These are phyloP conservation scores for Columba guinea DNA, from an alignment of 2,797 vertebrate genomes.

Conservation along the genomic window DNA sequence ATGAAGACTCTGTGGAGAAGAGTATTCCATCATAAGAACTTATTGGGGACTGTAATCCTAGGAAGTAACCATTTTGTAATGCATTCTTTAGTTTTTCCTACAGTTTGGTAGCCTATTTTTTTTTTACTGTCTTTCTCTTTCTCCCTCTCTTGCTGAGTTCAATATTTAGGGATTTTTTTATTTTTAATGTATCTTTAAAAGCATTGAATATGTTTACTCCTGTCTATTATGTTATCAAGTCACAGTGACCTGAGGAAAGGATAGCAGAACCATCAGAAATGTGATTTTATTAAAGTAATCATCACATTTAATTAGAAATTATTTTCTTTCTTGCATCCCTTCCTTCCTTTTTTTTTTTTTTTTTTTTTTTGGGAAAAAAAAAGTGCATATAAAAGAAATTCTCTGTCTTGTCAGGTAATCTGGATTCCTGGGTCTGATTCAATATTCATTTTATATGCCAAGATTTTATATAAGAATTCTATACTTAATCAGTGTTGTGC, in stretches of 20 bases:
- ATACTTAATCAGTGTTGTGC: background rate
- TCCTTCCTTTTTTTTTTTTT: background rate
- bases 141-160: background rate
- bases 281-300: background rate
- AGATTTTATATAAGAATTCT: background rate
- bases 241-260: background rate
- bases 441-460: background rate
- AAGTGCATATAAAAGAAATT: background rate
- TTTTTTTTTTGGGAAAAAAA: background rate
- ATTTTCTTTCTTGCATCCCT: background rate
- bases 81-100: background rate
- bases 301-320: background rate
- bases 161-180: background rate
- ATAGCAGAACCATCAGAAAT: background rate
- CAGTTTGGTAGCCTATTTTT: background rate
- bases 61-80: background rate
- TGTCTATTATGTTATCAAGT: background rate
- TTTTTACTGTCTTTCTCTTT: background rate
- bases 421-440: background rate
- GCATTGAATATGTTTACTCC: background rate
- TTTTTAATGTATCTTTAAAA: background rate
- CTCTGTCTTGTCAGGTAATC: background rate
- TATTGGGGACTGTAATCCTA: background rate
- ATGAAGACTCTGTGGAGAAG: background rate
- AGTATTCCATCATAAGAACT: background rate